Evolutionary conservation across 2,888 invertebrate species (phyloP), one percentile per base, ranked within the genome.

Genomic region (Synergus laeviventris): DNA sequence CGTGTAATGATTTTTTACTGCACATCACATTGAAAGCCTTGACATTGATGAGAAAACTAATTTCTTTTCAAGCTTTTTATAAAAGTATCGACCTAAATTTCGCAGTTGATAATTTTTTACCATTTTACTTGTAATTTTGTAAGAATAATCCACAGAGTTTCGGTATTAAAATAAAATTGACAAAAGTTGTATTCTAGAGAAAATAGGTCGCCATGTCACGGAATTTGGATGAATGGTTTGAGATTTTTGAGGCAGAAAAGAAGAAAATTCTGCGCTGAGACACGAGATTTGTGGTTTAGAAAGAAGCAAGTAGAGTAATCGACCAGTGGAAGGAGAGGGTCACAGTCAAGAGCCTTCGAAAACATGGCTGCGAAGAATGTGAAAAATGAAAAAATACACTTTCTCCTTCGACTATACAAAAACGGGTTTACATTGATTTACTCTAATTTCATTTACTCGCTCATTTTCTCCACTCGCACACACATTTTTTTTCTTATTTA

Each of bases 341-440:
- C 60, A 21, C 84, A 85, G 81, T 86, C 42, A 80, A 61, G 54
- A 77, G 76, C 49, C 78, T 73, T 79, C 62, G 77, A 79, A 81
- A 79, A 78, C 74, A 76, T 81, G 77, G 78, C 77, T 79, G 77
- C 76, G 78, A 79, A 80, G 39, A 45, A 66, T 80, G 76, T 82
- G 81, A 83, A 85, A 85, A 85, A 84, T 85, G 5, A 24, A 86
- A 83, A 84, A 85, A 84, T 79, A 83, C 79, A 83, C 77, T 84
- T 83, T 86, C 81, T 84, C 81, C 74, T 82, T 86, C 82, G 82
- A 86, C 79, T 84, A 85, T 86, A 89, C 84, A 88, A 89, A 89
- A 88, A 87, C 82, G 83, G 81, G 77, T 82, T 83, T 81, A 84
- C 83, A 82, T 80, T 81, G 82, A 81, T 81, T 79, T 77, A 78